phyloP scores from a whole-genome alignment of 1,140 invertebrate species.

The Drosophila leontia region DNA sequence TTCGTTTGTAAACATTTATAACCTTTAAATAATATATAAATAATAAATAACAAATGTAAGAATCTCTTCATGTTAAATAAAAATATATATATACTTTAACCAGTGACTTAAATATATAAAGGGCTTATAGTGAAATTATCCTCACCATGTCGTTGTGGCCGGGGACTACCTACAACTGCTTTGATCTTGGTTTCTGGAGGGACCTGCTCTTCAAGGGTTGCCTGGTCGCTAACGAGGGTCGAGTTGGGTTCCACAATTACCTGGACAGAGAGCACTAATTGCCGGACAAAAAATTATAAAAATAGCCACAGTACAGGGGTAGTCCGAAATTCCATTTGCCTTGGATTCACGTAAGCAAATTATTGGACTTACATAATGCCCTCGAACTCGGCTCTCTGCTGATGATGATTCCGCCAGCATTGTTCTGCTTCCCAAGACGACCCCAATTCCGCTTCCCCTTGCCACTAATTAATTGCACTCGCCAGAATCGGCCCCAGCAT shows the following conservation, averaged over 20 bases:
- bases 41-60: not conserved
- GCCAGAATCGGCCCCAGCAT: conserved; percentile 19
- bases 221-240: not conserved
- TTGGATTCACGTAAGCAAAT: conserved; percentile 42
- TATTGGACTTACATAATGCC: conserved; percentile 32
- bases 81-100: too few species aligned
- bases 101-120: not conserved
- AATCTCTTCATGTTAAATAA: too few species aligned
- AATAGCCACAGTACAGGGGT: conserved; percentile 12
- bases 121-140: not conserved
- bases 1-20: not conserved
- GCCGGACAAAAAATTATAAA: conserved; percentile 15
- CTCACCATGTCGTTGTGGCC: not conserved
- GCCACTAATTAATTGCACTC: conserved; percentile 65
- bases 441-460: conserved; percentile 41
- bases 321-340: conserved; percentile 27
- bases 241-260: conserved; percentile 17
- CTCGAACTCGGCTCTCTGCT: not conserved
- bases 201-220: conserved; percentile 23
- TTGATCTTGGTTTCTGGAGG: conserved; percentile 9
- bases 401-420: conserved; percentile 7
- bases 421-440: conserved; percentile 33
- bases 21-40: not conserved
- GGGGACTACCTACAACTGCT: not conserved
- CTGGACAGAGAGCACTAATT: conserved; percentile 21